Percentiles rank a stretch among this genome's conserved stretches.
phyloP scores from a whole-genome alignment of 2,888 invertebrate genomes.

The Dolomedes plantarius region DNA sequence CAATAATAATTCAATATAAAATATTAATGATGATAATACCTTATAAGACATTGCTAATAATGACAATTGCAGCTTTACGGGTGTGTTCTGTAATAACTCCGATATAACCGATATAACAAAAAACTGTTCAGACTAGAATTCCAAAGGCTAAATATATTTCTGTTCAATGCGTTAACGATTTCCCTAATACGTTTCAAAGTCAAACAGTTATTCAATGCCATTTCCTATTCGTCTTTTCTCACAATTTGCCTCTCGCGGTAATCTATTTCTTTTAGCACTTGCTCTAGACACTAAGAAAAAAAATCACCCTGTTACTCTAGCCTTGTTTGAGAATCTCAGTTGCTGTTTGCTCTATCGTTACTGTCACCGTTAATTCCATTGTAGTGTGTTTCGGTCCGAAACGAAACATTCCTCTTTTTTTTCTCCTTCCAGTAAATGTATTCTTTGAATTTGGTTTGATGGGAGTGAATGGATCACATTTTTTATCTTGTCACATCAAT shows the following conservation, averaged over 20 bases:
- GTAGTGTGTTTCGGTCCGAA: not conserved
- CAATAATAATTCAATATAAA: too few relatives aligned
- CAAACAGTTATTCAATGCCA: too few relatives aligned
- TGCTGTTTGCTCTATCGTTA: constrained; percentile 11
- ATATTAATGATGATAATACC: too few relatives aligned
- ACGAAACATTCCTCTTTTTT: not conserved
- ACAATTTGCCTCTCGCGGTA: not conserved
- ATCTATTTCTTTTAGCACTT: not conserved
- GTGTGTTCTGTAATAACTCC: too few relatives aligned
- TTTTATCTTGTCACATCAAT: not conserved
- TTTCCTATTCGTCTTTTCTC: not conserved
- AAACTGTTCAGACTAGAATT: too few relatives aligned
- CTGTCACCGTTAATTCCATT: constrained; percentile 6
- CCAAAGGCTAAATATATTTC: too few relatives aligned
- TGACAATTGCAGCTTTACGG: too few relatives aligned
- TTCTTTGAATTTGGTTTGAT: not conserved
- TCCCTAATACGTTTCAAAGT: too few relatives aligned
- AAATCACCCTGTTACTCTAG: not conserved
- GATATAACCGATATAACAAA: too few relatives aligned
- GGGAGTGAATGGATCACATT: not conserved
- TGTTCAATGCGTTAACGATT: too few relatives aligned
- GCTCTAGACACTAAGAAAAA: not conserved
- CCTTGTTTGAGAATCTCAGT: not conserved
- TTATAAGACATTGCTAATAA: too few relatives aligned
- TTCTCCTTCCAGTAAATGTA: not conserved